Evolutionary conservation across 1,140 invertebrate genomes (phyloP).

Genomic region (Leptonema lineaticorne): DNA sequence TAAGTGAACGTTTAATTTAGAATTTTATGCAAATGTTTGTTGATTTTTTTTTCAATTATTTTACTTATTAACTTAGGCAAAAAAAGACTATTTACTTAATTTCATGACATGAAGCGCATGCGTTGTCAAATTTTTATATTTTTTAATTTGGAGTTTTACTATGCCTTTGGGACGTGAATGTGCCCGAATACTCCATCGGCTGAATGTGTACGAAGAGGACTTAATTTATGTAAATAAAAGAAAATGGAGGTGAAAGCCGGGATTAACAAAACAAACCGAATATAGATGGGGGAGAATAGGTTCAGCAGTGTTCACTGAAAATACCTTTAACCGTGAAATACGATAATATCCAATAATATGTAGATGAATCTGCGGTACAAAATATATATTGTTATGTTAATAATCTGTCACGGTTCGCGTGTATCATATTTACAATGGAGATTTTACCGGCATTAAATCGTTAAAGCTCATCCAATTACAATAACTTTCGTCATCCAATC

Average conservation of each 20-base stretch:
- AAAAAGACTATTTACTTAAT: too few relatives aligned
- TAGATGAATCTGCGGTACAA: constrained; percentile 23
- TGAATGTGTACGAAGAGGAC: not conserved
- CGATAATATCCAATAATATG: constrained; percentile 32
- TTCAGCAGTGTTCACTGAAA: too few relatives aligned
- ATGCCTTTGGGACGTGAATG: not conserved
- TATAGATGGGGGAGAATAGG: not conserved
- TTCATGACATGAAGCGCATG: too few relatives aligned
- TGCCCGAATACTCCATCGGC: not conserved
- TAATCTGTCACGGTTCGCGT: not conserved
- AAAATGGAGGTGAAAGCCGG: not conserved
- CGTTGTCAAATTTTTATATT: not conserved
- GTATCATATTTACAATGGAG: constrained; percentile 32
- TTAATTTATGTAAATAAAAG: not conserved
- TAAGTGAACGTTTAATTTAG: too few relatives aligned
- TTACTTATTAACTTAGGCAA: too few relatives aligned
- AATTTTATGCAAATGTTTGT: too few relatives aligned
- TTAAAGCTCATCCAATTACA: not conserved
- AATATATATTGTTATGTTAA: constrained; percentile 34
- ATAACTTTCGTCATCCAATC: not conserved
- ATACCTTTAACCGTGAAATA: constrained; percentile 26
- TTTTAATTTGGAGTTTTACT: not conserved
- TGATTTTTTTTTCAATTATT: too few relatives aligned
- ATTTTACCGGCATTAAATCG: not conserved
- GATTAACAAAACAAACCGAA: not conserved